Evolutionary conservation across 2,888 invertebrate species (phyloP).

Genomic region (Coremacera marginata): DNA sequence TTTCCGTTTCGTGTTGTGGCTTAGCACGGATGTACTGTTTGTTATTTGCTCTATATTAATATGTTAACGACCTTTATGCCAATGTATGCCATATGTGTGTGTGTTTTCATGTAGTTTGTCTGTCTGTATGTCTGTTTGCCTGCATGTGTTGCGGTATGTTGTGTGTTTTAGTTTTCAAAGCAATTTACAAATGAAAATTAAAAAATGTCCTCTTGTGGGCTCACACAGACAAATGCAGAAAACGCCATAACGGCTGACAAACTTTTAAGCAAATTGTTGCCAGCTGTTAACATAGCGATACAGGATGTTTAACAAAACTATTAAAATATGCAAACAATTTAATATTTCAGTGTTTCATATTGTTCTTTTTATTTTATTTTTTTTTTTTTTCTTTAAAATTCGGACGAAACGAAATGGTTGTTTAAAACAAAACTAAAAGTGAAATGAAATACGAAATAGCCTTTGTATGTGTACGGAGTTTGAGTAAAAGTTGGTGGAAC

Average conservation of each 20-base stretch:
- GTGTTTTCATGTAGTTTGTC: not conserved
- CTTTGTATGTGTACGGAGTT: too few species aligned
- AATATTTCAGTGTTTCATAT: not conserved
- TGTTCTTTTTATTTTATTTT: too few species aligned
- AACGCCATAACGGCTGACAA: not conserved
- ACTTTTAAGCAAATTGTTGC: not conserved
- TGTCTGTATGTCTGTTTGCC: not conserved
- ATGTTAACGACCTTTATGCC: slow-evolving; percentile 14
- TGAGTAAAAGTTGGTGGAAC: too few species aligned
- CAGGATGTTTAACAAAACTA: slow-evolving; percentile 15
- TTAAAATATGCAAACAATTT: not conserved
- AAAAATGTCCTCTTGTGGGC: not conserved
- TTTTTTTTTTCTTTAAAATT: too few species aligned
- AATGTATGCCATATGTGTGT: not conserved
- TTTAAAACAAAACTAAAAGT: too few species aligned
- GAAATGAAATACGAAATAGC: too few species aligned
- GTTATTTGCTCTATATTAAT: slow-evolving; percentile 17
- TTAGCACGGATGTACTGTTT: slow-evolving; percentile 3
- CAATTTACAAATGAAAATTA: slow-evolving; percentile 24
- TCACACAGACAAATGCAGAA: not conserved
- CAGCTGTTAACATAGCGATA: not conserved
- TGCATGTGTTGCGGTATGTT: not conserved
- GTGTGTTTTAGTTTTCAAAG: slow-evolving; percentile 9
- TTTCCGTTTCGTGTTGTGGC: not conserved
- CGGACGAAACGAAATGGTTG: too few species aligned